Evolutionary conservation across 2,113 vertebrate genomes (phyloP).

Genomic region (Dicentrarchus labrax): DNA sequence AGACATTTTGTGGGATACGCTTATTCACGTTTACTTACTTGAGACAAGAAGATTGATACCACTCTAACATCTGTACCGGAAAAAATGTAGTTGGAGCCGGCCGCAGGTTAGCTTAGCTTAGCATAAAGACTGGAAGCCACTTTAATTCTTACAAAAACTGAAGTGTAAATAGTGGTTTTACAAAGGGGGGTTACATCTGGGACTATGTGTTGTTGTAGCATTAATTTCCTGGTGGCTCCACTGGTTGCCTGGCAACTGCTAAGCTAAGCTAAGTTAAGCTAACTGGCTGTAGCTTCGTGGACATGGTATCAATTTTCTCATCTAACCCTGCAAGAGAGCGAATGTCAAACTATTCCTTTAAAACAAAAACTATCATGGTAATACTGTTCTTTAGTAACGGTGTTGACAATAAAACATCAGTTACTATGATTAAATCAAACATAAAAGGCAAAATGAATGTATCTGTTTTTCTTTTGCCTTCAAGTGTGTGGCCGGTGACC

Average conservation of each 20-base stretch:
- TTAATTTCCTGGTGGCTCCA: too few species aligned
- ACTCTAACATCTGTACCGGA: not conserved
- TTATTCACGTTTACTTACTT: not conserved
- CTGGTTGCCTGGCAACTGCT: too few species aligned
- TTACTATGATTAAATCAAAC: not conserved
- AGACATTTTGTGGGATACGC: not conserved
- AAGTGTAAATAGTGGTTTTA: too few species aligned
- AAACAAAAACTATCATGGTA: not conserved
- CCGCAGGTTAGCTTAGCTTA: too few species aligned
- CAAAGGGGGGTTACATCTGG: too few species aligned
- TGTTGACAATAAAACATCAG: not conserved
- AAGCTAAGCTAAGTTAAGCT: too few species aligned
- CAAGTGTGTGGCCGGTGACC: not conserved
- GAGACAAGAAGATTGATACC: not conserved
- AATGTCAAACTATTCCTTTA: not conserved
- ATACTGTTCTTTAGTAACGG: not conserved
- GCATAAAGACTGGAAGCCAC: too few species aligned
- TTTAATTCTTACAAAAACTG: too few species aligned
- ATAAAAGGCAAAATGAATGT: not conserved
- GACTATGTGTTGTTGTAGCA: too few species aligned
- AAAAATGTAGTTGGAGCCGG: not conserved
- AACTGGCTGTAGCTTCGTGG: not conserved
- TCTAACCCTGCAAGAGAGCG: not conserved
- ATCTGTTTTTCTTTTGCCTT: not conserved
- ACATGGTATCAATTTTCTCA: not conserved